phyloP scores from a whole-genome alignment of 1,140 invertebrate genomes.

The Platyscapa corneri region DNA sequence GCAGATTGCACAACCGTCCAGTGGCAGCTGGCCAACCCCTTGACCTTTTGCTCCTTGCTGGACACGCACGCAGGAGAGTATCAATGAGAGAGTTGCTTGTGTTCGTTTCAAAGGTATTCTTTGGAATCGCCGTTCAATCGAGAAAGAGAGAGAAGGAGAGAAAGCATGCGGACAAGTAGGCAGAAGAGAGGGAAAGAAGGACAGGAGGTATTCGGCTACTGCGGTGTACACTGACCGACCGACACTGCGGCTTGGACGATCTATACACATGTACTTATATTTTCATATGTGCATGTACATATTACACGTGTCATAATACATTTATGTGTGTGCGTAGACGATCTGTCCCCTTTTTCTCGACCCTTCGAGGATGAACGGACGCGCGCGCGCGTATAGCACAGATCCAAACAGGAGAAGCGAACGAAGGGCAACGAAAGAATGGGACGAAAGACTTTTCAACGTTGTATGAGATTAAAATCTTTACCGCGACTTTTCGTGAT shows the following conservation, averaged over 20 bases:
- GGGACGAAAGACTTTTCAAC: not conserved
- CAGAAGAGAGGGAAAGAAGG: not conserved
- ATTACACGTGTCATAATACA: not conserved
- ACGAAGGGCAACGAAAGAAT: not conserved
- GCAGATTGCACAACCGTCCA: constrained; percentile 51
- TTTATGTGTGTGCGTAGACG: not conserved
- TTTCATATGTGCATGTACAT: not conserved
- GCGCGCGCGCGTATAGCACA: not conserved
- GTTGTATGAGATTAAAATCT: constrained; percentile 29
- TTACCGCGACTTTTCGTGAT: not conserved
- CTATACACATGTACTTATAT: too few relatives aligned
- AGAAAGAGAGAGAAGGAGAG: too few relatives aligned
- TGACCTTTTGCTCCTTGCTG: constrained; percentile 44
- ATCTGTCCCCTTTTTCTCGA: not conserved
- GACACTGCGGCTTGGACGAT: not conserved
- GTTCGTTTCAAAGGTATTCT: not conserved
- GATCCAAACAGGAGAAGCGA: not conserved
- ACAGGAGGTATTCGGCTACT: not conserved
- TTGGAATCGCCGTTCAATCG: not conserved
- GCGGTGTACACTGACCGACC: constrained; percentile 6
- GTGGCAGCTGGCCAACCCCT: constrained; percentile 51
- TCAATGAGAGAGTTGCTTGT: not conserved
- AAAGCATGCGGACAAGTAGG: not conserved
- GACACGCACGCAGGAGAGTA: not conserved
- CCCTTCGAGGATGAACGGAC: not conserved